Evolutionary conservation across 2,888 invertebrate species (phyloP).

Genomic region (Orthosia cruda): DNA sequence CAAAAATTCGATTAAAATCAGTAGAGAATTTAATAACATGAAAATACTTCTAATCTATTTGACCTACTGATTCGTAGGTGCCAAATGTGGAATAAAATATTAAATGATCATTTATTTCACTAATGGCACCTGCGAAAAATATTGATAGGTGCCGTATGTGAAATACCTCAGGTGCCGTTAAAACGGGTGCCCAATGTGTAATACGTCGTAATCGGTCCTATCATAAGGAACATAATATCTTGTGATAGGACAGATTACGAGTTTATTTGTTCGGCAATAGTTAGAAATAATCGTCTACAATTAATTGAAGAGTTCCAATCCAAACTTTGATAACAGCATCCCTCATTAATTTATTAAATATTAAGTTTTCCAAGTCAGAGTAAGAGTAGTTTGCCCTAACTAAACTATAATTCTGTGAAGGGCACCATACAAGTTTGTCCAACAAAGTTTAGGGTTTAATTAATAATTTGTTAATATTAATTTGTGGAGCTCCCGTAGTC

Average conservation of each 20-base stretch:
- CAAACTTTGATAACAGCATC: constrained; percentile 1
- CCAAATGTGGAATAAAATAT: no score
- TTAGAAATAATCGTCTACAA: not conserved
- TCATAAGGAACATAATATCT: no score
- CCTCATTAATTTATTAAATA: constrained; percentile 14
- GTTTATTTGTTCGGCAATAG: not conserved
- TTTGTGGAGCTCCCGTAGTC: constrained; percentile 1
- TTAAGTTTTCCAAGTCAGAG: constrained; percentile 19
- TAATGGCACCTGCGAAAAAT: no score
- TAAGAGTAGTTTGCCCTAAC: constrained; percentile 18
- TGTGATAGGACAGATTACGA: not conserved
- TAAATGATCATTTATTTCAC: no score
- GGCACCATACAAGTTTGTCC: constrained; percentile 30
- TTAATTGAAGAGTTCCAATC: not conserved
- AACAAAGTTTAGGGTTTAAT: constrained; percentile 28
- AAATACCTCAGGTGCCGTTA: no score
- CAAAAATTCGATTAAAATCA: no score
- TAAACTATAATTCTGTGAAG: constrained; percentile 15
- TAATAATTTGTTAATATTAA: constrained; percentile 23
- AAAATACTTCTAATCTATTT: no score
- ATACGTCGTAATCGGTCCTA: no score
- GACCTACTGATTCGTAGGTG: no score
- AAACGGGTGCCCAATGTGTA: no score
- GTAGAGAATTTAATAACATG: no score
- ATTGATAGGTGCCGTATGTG: no score